A percentile compares a stretch with the other conserved stretches of the same genome.
Conservation (phyloP, 2,888 invertebrate species). For the Tholera decimalis region DNA sequence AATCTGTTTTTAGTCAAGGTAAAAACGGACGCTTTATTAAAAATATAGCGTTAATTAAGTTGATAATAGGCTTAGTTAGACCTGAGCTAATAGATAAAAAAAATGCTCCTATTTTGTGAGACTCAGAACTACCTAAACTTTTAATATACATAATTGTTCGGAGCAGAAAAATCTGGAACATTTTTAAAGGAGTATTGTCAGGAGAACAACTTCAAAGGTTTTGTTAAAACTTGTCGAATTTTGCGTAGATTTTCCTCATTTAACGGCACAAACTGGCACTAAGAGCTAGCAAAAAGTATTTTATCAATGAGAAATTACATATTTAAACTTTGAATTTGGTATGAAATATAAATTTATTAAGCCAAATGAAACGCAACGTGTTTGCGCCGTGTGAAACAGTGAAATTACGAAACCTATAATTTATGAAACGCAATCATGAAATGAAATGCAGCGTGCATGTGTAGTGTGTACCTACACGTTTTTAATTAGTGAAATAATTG, state of each 20-base stretch:
- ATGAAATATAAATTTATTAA: slow-evolving; percentile 45
- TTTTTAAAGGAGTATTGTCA: background rate
- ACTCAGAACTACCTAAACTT: background rate
- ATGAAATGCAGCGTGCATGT: slow-evolving; percentile 47
- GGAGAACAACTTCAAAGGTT: background rate
- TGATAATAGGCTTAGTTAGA: background rate
- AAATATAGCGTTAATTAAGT: background rate
- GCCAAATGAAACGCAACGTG: slow-evolving; percentile 34
- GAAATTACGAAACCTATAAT: slow-evolving; percentile 56
- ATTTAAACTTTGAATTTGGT: slow-evolving; percentile 16
- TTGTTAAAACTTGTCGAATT: background rate
- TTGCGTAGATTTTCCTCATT: background rate
- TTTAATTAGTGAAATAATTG: slow-evolving; percentile 38
- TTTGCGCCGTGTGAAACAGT: slow-evolving; percentile 29
- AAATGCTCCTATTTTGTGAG: background rate
- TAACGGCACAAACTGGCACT: background rate
- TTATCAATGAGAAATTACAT: slow-evolving; percentile 7
- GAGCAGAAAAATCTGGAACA: background rate
- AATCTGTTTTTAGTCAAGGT: background rate
- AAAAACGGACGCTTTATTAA: background rate
- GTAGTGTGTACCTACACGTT: slow-evolving; percentile 17
- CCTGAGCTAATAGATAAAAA: background rate
- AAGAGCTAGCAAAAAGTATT: background rate
- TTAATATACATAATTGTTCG: background rate
- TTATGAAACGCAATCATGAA: slow-evolving; percentile 58